Base-by-base conservation (phyloP, 2,888 invertebrate genomes). In the Melieria crassipennis region DNA sequence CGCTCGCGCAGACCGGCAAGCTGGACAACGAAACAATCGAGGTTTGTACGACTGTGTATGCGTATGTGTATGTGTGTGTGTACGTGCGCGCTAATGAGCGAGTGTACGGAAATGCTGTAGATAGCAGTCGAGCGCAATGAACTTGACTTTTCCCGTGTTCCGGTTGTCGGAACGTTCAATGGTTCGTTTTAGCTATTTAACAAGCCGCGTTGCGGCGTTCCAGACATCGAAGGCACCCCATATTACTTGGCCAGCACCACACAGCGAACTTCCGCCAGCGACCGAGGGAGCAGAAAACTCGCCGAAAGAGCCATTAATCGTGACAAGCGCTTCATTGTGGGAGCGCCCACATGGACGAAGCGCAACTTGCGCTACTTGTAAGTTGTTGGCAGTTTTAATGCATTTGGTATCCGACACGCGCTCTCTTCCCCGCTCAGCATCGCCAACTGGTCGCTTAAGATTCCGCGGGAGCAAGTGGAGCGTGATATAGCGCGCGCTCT, bases 131-230 rank as follows among this genome's bases (percentile, higher is more conserved):
- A 47, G 46, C 55, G n/a, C 52, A 74, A 72, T 75, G 74, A 77
- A 76, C 76, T 75, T 75, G 74, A 77, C 58, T 16, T 61, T 11
- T 11, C n/a, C n/a, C 7, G 9, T 13, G 30, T 43, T 55, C 60
- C 11, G 30, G 13, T n/a, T 46, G 10, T 9, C 10, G 42, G 5
- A 46, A 30, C 30, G 30, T 63, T 57, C 30, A n/a, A 42, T 60
- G 5, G 13, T 56, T 61, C 66, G 48, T 43, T 88, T 55, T 79
- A 93, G 92, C 87, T 94, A 42, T 90, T 93, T 86, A 88, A 86
- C 62, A 89, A 88, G 64, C 91, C 89, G 58, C 88, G 94, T 42
- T 94, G 94, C 82, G 94, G 94, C 4, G 90, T 92, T 2, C 90
- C 91, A 61, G 94, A 94, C 79, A 88, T 93, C 7, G 83, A 88